Evolutionary conservation across 2,888 invertebrate genomes (phyloP).

Genomic region (Monopis laevigella): DNA sequence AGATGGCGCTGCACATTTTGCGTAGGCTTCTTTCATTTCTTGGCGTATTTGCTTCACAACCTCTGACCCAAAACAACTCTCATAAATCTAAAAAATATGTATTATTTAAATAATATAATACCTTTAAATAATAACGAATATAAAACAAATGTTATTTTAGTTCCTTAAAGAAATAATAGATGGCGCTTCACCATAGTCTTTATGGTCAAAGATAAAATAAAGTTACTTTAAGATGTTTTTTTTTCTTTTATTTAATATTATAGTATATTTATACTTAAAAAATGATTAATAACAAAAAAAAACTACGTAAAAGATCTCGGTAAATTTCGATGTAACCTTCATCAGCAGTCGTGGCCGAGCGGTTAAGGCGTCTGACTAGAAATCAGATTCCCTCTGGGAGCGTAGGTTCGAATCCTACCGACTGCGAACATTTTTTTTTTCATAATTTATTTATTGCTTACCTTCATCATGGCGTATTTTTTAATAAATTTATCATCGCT

Average conservation of each 20-base stretch:
- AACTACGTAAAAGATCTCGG: too few species aligned
- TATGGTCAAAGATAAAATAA: too few species aligned
- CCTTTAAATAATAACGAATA: background rate
- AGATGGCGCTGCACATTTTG: slow-evolving; percentile 70
- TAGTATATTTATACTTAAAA: too few species aligned
- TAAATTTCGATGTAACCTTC: rapidly evolving
- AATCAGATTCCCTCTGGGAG: slow-evolving; percentile 92
- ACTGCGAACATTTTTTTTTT: slow-evolving; percentile 66
- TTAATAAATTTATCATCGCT: slow-evolving; percentile 74
- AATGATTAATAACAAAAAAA: too few species aligned
- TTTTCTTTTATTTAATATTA: too few species aligned
- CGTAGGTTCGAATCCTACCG: slow-evolving; percentile 92
- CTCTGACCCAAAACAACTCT: slow-evolving; percentile 75
- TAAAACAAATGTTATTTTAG: background rate
- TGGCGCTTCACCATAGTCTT: too few species aligned
- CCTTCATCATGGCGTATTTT: slow-evolving; percentile 79
- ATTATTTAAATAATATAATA: too few species aligned
- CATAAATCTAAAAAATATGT: slow-evolving; percentile 71
- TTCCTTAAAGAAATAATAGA: slow-evolving; percentile 5
- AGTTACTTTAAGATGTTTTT: too few species aligned
- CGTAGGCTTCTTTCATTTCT: slow-evolving; percentile 73
- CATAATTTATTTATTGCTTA: slow-evolving; percentile 25
- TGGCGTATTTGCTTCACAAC: slow-evolving; percentile 73
- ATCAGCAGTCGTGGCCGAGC: slow-evolving; percentile 83
- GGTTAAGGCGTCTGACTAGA: slow-evolving; percentile 91